A percentile compares a stretch with the other conserved stretches of the same genome.
Evolutionary conservation across 2,113 vertebrate genomes (phyloP).

Genomic region (Lucifuga dentata): DNA sequence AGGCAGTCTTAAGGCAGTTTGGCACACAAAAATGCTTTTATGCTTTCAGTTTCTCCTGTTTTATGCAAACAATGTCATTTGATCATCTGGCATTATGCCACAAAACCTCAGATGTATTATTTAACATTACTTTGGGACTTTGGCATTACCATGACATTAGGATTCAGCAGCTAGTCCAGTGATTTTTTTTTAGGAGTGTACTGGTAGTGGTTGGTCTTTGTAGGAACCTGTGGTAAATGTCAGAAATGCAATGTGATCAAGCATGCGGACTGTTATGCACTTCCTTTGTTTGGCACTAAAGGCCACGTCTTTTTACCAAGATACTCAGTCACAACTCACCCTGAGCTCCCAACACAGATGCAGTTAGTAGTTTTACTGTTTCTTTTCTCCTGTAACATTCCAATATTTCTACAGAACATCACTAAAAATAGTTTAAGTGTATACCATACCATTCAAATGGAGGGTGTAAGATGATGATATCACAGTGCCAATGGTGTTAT

Average conservation of each 20-base stretch:
- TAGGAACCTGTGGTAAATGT: constrained; percentile 57
- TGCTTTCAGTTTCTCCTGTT: constrained; percentile 5
- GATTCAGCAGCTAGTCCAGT: constrained; percentile 32
- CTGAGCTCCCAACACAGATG: background rate
- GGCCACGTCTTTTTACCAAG: constrained; percentile 4
- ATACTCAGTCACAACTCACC: background rate
- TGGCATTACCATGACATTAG: constrained; percentile 44
- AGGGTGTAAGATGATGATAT: too few species aligned
- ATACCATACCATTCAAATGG: too few species aligned
- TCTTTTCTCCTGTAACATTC: background rate
- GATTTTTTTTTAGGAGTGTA: constrained; percentile 25
- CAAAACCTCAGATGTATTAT: constrained; percentile 33
- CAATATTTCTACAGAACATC: background rate
- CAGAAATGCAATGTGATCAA: constrained; percentile 34
- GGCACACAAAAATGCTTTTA: constrained; percentile 3
- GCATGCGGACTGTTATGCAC: background rate
- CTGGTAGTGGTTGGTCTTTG: constrained; percentile 4
- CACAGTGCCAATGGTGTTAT: too few species aligned
- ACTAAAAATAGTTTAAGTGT: too few species aligned
- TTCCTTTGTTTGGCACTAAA: constrained; percentile 7
- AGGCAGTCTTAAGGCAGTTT: background rate
- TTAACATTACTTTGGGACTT: background rate
- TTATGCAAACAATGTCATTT: background rate
- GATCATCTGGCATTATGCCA: constrained; percentile 11
- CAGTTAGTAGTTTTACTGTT: background rate